A percentile compares a stretch with the other conserved stretches of the same genome.
Conservation (phyloP, 2,888 invertebrate species). For the Tetropium fuscum region DNA sequence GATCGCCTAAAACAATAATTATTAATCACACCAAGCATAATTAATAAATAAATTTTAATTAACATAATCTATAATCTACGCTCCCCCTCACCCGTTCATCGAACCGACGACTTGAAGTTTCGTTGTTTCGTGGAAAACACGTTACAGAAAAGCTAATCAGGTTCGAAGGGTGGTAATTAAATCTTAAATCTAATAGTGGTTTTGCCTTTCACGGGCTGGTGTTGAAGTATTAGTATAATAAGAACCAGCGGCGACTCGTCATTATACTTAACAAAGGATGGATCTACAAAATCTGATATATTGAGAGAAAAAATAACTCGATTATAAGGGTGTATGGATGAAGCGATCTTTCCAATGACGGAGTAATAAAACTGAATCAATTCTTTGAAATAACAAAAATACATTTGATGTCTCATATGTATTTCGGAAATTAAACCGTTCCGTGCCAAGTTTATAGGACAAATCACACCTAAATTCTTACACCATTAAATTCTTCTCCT, state of each 20-base stretch:
- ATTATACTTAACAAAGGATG: too few species aligned
- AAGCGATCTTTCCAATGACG: too few species aligned
- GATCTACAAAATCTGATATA: too few species aligned
- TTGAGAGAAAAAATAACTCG: too few species aligned
- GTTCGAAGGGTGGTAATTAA: conserved; percentile 54
- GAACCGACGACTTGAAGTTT: conserved; percentile 28
- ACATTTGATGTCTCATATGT: too few species aligned
- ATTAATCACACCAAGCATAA: conserved; percentile 39
- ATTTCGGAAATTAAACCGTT: too few species aligned
- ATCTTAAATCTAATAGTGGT: conserved; percentile 53
- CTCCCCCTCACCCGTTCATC: conserved; percentile 20
- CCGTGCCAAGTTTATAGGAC: too few species aligned
- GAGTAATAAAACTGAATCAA: too few species aligned
- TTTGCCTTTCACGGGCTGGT: conserved; percentile 37
- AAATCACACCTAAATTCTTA: too few species aligned
- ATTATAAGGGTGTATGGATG: too few species aligned
- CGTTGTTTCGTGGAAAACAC: conserved; percentile 38
- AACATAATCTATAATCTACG: conserved; percentile 44
- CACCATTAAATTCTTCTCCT: too few species aligned
- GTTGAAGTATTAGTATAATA: conserved; percentile 33
- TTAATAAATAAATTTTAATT: conserved; percentile 45
- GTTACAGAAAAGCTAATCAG: conserved; percentile 48
- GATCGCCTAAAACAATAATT: conserved; percentile 31
- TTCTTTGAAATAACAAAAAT: too few species aligned
- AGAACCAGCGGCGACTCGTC: conserved; percentile 25